A percentile compares a stretch with the other conserved stretches of the same genome.
Evolutionary conservation across 2,888 invertebrate genomes (phyloP).

Genomic region (Allygus modestus): DNA sequence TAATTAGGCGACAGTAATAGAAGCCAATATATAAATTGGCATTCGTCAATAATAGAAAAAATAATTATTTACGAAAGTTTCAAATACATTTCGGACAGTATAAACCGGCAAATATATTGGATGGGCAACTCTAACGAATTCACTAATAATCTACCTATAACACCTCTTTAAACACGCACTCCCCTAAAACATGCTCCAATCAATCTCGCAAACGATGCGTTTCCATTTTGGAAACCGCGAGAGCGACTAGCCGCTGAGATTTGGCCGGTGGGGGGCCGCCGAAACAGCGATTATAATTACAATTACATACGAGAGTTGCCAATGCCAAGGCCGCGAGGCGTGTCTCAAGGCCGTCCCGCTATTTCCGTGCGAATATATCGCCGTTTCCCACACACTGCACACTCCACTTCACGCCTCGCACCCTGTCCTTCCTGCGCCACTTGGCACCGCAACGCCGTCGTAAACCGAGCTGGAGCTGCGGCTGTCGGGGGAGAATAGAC

Average conservation of each 20-base stretch:
- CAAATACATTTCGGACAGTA: too few species aligned
- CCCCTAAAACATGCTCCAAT: too few species aligned
- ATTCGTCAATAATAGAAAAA: too few species aligned
- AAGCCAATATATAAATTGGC: too few species aligned
- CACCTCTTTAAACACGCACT: too few species aligned
- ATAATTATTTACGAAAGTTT: too few species aligned
- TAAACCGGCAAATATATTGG: too few species aligned
- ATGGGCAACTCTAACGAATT: too few species aligned
- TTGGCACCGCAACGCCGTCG: neutral
- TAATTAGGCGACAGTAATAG: too few species aligned
- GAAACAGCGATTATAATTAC: conserved; percentile 28
- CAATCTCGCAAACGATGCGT: too few species aligned
- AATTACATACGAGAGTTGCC: neutral
- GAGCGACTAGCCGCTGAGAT: neutral
- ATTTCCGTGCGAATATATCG: conserved; percentile 27
- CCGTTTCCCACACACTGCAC: conserved; percentile 21
- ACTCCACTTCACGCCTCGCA: neutral
- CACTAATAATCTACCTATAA: too few species aligned
- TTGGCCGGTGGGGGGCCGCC: conserved; percentile 8
- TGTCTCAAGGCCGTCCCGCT: neutral
- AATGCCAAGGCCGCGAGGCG: conserved; percentile 23
- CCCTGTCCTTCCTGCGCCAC: neutral
- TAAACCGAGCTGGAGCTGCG: neutral
- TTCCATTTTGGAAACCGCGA: too few species aligned
- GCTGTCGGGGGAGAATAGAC: neutral